Evolutionary conservation across 2,113 vertebrate genomes (phyloP), one percentile per base, ranked within the genome.

Genomic region (Rhodinocichla rosea): DNA sequence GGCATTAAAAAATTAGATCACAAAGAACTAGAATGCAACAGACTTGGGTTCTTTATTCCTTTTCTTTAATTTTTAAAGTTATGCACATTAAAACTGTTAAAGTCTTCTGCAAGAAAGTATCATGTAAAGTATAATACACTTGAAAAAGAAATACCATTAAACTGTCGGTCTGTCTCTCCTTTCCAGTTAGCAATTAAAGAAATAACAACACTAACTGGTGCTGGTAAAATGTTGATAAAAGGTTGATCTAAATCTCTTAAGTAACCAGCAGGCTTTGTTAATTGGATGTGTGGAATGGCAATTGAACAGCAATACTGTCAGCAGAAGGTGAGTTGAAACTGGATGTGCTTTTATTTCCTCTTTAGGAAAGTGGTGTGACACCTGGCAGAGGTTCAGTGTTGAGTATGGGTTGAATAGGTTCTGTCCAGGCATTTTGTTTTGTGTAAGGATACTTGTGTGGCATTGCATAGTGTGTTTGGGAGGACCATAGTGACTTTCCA

Each of bases 401-500:
- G 33, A 20, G 19, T 7, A 27, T 79, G 19, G 50, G 21, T 13
- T 55, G 32, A 55, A 10, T 1, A 3, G n/a, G 6, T 39, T 87
- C 70, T 89, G 39, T 45, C 33, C 67, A 55, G 39, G 26, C 15
- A 6, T 74, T 80, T 71, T 35, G 12, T 78, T 91, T 49, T 50
- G 15, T 26, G 15, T 32, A 14, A n/a, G 39, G 27, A 33, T 63
- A 28, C 27, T 77, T 64, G 39, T 3, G 3, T 63, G 59, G 62
- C 37, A 26, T 44, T 49, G 14, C 1, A 3, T 27, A 3, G 1
- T 0, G 0, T 44, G 27, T 74, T 33, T 39, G 44, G 10, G 40
- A 82, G 45, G 30, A 40, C 76, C 30, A 20, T 15, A 22, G 35
- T 74, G 33, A 24, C 39, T 73, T 80, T 37, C 0, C 0, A 44